A percentile compares a stretch with the other conserved stretches of the same genome.
phyloP scores from a whole-genome alignment of 2,797 vertebrate genomes.

The Coccyzus lansbergi region DNA sequence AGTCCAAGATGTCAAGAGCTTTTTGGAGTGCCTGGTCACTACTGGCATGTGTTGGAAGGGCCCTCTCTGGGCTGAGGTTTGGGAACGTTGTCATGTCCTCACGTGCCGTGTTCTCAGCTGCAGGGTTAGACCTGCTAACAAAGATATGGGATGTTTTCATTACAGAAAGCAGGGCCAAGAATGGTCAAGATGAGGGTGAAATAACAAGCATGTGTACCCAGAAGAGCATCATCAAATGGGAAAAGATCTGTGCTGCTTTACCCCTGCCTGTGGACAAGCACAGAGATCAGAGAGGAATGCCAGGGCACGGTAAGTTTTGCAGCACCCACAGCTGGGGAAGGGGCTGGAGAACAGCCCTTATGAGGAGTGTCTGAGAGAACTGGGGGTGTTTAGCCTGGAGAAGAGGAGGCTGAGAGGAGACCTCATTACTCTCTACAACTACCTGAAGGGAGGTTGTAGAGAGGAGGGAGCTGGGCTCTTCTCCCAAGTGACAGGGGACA shows the following conservation, averaged over 20 bases:
- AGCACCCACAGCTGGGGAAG: too few relatives aligned
- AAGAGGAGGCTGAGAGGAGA: too few relatives aligned
- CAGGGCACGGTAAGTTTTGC: neutral
- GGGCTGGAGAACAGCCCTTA: too few relatives aligned
- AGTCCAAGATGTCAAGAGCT: neutral
- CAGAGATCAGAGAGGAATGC: neutral
- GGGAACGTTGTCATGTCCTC: neutral
- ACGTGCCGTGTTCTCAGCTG: rapidly evolving
- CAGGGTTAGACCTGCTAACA: neutral
- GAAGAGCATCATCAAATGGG: neutral
- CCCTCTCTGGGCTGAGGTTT: neutral
- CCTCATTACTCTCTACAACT: too few relatives aligned
- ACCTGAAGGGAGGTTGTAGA: too few relatives aligned
- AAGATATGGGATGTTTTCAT: rapidly evolving
- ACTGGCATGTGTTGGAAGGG: rapidly evolving
- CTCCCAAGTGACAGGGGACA: too few relatives aligned
- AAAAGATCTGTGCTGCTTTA: neutral
- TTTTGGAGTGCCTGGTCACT: rapidly evolving
- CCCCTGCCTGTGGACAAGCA: neutral
- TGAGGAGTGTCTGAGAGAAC: too few relatives aligned
- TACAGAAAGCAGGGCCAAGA: neutral
- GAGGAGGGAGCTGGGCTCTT: too few relatives aligned
- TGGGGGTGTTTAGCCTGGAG: too few relatives aligned
- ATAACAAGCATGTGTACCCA: rapidly evolving
- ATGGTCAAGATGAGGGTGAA: neutral